Evolutionary conservation across 1,140 invertebrate species (phyloP), one percentile per base, ranked within the genome.

Genomic region (Drosophila mayri): DNA sequence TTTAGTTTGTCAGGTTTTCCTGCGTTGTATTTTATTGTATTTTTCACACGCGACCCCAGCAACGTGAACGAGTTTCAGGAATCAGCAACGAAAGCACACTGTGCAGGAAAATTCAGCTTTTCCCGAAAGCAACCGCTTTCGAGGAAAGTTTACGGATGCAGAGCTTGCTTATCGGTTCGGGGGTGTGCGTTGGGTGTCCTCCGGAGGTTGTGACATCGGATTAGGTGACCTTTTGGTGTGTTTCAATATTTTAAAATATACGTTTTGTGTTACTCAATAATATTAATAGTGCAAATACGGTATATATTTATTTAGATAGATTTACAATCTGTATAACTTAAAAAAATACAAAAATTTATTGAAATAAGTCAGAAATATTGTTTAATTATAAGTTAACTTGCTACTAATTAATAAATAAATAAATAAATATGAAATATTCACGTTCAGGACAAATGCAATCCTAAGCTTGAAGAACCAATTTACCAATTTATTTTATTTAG

Each of bases 51-150:
- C 85, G 80, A 81, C 83, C 79, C 58, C 64, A 87, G 79, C 84
- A 90, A 90, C 65, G 73, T 63, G 80, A 78, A 88, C 84, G 86
- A 78, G 85, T 88, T 90, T 81, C 81, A 81, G 85, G 85, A 90
- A 90, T 90, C 86, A 85, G 74, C 57, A 63, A 78, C 81, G 76
- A 88, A 88, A 88, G 85, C 85, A 90, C 86, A 88, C 85, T 88
- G 85, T 90, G 74, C 85, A 81, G 78, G 81, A 78, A 79, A 72
- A 37, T 30, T 30, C 64, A 88, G 85, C 85, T 88, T 88, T 90
- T 81, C 49, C 46, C 35, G 76, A 61, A 73, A 75, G 60, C 81
- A 81, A 79, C 73, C 78, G 54, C 68, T 79, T 62, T 16, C 10
- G 30, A 12, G 58, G 16, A 54, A 74, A 76, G 72, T 71, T 52